Conservation (phyloP, 1,140 invertebrate genomes). For the Andrena cerasifolii region DNA sequence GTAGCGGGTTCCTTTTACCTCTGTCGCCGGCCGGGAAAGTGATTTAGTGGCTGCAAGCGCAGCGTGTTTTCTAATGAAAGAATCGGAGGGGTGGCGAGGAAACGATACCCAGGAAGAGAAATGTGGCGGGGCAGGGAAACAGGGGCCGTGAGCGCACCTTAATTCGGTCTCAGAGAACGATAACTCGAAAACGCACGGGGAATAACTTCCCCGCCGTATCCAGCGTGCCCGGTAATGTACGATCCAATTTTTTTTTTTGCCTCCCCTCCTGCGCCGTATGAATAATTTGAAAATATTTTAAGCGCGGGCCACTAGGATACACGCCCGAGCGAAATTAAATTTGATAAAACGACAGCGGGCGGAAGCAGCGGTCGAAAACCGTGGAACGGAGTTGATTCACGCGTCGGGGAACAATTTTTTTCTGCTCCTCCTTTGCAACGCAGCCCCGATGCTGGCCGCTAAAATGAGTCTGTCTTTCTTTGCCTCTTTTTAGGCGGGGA, state of each 20-base stretch:
- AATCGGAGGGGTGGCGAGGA: background rate
- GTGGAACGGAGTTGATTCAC: conserved; percentile 12
- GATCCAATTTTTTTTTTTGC: no score
- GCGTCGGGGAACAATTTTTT: conserved; percentile 3
- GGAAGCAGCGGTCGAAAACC: conserved; percentile 16
- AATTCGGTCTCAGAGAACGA: background rate
- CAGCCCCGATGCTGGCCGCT: background rate
- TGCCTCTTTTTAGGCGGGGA: background rate
- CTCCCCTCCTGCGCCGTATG: background rate
- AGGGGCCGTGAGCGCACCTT: background rate
- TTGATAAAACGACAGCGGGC: conserved; percentile 6
- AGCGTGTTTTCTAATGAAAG: conserved; percentile 35
- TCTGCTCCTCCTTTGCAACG: background rate
- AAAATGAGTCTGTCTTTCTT: conserved; percentile 14
- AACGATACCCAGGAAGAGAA: conserved; percentile 8
- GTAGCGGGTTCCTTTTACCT: background rate
- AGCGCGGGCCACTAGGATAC: no score
- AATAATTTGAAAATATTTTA: background rate
- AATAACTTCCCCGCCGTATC: background rate
- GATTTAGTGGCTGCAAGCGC: conserved; percentile 20
- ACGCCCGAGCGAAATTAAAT: background rate
- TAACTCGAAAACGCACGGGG: background rate
- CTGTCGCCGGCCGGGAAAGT: background rate
- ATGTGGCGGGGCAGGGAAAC: background rate
- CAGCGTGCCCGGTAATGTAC: no score